These are phyloP conservation scores for Ataeniobius toweri DNA, from an alignment of 2,797 vertebrate genomes.

Conservation along the genomic window DNA sequence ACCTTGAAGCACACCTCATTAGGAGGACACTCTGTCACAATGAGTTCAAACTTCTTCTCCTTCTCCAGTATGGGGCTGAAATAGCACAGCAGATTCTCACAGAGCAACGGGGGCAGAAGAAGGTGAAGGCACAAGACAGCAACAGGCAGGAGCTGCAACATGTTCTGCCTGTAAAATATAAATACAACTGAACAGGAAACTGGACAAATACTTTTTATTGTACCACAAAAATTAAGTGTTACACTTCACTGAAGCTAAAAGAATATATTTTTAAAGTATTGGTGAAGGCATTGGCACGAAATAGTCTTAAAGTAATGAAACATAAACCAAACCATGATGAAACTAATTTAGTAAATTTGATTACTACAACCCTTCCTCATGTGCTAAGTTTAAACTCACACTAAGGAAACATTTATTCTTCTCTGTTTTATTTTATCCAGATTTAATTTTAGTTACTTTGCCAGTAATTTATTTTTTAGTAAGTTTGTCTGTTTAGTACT, in stretches of 20 bases:
- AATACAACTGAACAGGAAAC: background rate
- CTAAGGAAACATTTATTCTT: background rate
- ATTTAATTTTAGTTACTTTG: background rate
- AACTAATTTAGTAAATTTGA: background rate
- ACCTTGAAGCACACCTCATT: constrained; percentile 66
- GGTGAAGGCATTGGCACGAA: too few species aligned
- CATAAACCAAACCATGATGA: background rate
- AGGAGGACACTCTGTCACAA: constrained; percentile 63
- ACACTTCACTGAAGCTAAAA: too few species aligned
- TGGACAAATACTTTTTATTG: background rate
- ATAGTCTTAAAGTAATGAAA: too few species aligned
- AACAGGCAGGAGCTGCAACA: constrained; percentile 27
- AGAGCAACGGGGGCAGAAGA: constrained; percentile 50
- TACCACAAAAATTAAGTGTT: too few species aligned
- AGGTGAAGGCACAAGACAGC: constrained; percentile 48
- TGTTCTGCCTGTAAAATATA: constrained; percentile 31
- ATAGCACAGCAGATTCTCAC: constrained; percentile 70
- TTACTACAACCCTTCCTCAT: background rate
- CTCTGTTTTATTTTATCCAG: background rate
- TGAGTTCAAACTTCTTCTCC: background rate
- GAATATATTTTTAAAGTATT: too few species aligned
- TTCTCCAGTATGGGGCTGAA: constrained; percentile 64
- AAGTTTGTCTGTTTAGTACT: background rate
- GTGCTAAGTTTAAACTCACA: background rate
- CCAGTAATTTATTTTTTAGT: background rate